Conservation (phyloP, 1,140 invertebrate genomes). For the Macrotrachela quadricornifera region DNA sequence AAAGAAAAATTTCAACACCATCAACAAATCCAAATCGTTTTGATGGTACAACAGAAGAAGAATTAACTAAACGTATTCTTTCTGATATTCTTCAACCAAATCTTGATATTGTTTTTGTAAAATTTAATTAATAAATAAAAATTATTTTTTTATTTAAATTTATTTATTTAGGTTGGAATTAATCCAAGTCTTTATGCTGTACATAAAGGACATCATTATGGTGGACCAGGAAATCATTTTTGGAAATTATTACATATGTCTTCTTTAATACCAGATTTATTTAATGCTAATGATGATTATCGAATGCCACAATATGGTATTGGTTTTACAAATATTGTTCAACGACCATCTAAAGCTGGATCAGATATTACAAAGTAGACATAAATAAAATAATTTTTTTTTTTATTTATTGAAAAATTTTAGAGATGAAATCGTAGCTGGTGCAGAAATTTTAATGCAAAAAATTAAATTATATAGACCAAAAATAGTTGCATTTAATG, state of each 20-base stretch:
- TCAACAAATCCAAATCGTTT: constrained; percentile 75
- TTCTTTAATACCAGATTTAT: constrained; percentile 72
- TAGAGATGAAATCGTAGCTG: constrained; percentile 86
- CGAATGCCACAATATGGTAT: constrained; percentile 76
- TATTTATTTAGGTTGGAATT: constrained; percentile 32
- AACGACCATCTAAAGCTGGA: constrained; percentile 75
- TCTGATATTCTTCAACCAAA: constrained; percentile 74
- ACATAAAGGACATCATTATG: constrained; percentile 91
- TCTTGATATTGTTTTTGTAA: constrained; percentile 30
- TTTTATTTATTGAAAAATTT: no score
- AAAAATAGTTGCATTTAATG: constrained; percentile 93
- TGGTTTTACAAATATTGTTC: constrained; percentile 91
- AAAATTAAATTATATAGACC: constrained; percentile 75
- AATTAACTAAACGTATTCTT: constrained; percentile 68
- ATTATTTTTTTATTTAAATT: no score
- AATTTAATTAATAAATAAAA: no score
- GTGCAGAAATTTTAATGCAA: constrained; percentile 63
- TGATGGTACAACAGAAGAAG: constrained; percentile 85
- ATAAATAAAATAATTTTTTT: no score
- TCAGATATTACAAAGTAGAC: constrained; percentile 54
- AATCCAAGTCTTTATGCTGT: constrained; percentile 88
- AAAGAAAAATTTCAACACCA: no score
- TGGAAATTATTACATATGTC: constrained; percentile 48
- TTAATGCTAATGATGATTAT: constrained; percentile 83
- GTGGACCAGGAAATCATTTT: constrained; percentile 91